A percentile compares a stretch with the other conserved stretches of the same genome.
Evolutionary conservation across 2,113 vertebrate genomes (phyloP).

Genomic region (Spea bombifrons): DNA sequence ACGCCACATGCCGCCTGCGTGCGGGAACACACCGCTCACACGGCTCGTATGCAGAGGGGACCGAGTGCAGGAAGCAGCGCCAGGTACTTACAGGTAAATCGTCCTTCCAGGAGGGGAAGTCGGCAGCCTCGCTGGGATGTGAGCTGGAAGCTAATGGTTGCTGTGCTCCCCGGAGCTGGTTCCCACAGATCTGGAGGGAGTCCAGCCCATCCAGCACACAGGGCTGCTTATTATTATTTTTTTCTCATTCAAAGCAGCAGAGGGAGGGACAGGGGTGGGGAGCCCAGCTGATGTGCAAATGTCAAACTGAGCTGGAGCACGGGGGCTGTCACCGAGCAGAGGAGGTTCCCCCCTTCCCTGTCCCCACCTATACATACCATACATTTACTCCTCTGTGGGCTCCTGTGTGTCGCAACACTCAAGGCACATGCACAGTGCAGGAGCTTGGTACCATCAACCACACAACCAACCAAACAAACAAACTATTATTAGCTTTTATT

Average conservation of each 20-base stretch:
- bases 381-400: not conserved
- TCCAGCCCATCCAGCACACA: slow-evolving; percentile 38
- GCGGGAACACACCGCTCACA: too few species aligned
- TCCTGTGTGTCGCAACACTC: not conserved
- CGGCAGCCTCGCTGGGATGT: not conserved
- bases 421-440: not conserved
- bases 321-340: slow-evolving; percentile 24
- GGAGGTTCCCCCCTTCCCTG: not conserved
- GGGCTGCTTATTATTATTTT: slow-evolving; percentile 22
- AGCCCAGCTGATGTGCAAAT: slow-evolving; percentile 48
- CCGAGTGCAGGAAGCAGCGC: not conserved
- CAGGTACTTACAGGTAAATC: not conserved
- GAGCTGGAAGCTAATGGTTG: not conserved
- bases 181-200: slow-evolving; percentile 25
- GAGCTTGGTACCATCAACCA: not conserved
- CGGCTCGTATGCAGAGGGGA: too few species aligned
- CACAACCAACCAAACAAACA: too few species aligned
- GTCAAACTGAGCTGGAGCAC: slow-evolving; percentile 35
- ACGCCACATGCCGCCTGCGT: not conserved
- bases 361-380: not conserved
- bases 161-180: slow-evolving; percentile 30
- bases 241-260: slow-evolving; percentile 14
- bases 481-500: too few species aligned
- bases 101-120: not conserved
- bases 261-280: slow-evolving; percentile 41